Evolutionary conservation across 2,113 vertebrate genomes (phyloP), one percentile per base, ranked within the genome.

Genomic region (Calidris pugnax): DNA sequence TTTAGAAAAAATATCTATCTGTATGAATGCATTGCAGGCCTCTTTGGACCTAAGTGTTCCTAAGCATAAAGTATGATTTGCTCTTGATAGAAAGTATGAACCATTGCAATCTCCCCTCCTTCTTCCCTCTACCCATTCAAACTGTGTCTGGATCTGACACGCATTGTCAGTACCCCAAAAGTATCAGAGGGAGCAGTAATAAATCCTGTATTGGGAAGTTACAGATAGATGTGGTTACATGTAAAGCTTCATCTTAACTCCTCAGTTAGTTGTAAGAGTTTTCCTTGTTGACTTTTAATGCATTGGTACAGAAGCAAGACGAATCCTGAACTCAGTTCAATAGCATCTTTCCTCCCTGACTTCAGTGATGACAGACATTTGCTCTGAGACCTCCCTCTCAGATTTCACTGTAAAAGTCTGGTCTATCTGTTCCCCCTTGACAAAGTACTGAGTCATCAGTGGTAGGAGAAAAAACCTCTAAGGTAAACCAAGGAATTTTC

Each of bases 201-300:
- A 53, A 57, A 69, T n/a, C 15, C n/a, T 41, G 19, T 83, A 66
- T 0, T 62, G 20, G 3, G 15, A 85, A 53, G 41, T 23, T 69
- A 69, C 22, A 82, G 69, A 33, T 14, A 60, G 41, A 37, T 41
- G 6, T n/a, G n/a, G 2, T 37, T 68, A 48, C 0, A 0, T 32
- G 5, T 45, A 55, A 75, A 69, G 12, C 41, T 69, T 85, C 22
- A 4, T 32, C 32, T 72, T 50, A 47, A 35, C 35, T 72, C 20
- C 26, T 87, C 53, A 37, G 26, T 8, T 15, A 33, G 4, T 6
- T 23, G 13, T 4, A 64, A 33, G 16, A 53, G 5, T 15, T 60
- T n/a, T 85, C 19, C 43, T 35, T 62, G 11, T 39, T 77, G 28
- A 45, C 32, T 88, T 91, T 51, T 32, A 69, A 15, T n/a, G 10